Percentiles rank a stretch among this genome's conserved stretches.
These are phyloP conservation scores for Drosophila monieri DNA, from an alignment of 2,888 invertebrate species.

Conservation along the genomic window DNA sequence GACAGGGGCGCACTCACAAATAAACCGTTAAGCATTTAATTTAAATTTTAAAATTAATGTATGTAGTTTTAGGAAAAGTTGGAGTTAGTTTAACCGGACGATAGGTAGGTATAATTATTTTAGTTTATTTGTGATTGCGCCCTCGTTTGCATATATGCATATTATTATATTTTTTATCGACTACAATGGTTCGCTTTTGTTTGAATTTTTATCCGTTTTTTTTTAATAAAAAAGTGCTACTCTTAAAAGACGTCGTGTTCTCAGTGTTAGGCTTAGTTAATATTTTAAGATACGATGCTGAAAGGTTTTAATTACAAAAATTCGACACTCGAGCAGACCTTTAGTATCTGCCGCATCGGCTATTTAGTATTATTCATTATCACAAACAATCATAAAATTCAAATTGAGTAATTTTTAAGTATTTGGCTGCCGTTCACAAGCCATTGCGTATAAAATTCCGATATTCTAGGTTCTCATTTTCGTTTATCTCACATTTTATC, in stretches of 20 bases:
- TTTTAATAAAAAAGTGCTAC: slow-evolving; percentile 74
- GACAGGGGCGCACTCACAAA: not conserved
- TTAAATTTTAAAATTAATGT: not conserved
- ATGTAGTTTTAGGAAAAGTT: not conserved
- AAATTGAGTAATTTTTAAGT: slow-evolving; percentile 71
- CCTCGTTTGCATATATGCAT: slow-evolving; percentile 5
- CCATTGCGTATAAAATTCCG: slow-evolving; percentile 72
- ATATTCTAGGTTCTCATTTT: slow-evolving; percentile 57
- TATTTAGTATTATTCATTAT: slow-evolving; percentile 60
- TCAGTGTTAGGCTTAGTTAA: slow-evolving; percentile 56
- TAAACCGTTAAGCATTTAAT: not conserved
- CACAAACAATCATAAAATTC: slow-evolving; percentile 78
- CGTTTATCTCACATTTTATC: slow-evolving; percentile 37
- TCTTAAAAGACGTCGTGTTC: slow-evolving; percentile 57
- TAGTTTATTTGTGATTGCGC: not conserved
- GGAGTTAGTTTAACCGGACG: not conserved
- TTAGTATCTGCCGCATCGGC: slow-evolving; percentile 12
- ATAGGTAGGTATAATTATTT: not conserved
- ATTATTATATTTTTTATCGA: slow-evolving; percentile 30
- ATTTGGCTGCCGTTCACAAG: slow-evolving; percentile 47
- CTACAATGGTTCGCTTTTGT: slow-evolving; percentile 55
- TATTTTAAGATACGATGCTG: slow-evolving; percentile 67
- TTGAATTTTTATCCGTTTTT: slow-evolving; percentile 44
- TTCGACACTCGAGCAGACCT: slow-evolving; percentile 31
- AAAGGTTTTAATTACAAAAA: slow-evolving; percentile 72